Evolutionary conservation across 1,140 invertebrate genomes (phyloP).

Genomic region (Lordiphosa collinella): DNA sequence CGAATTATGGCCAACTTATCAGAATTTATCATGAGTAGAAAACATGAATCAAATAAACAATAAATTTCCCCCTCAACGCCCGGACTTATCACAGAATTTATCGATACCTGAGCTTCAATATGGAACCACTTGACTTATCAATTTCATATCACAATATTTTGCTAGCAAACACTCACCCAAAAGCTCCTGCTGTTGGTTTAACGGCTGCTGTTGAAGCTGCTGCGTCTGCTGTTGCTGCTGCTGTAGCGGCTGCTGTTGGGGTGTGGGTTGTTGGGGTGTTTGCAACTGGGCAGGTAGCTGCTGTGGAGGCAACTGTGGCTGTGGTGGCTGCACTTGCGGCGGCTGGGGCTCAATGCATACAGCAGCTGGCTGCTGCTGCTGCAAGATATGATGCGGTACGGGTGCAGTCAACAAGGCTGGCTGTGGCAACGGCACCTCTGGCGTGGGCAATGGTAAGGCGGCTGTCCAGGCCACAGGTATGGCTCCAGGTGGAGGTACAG

Average conservation of each 20-base stretch:
- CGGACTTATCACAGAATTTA: conserved; percentile 3
- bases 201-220: conserved; percentile 15
- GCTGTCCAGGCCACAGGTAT: conserved; percentile 54
- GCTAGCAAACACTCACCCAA: conserved; percentile 19
- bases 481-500: conserved; percentile 30
- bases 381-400: conserved; percentile 56
- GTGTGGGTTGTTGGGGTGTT: conserved; percentile 18
- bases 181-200: conserved; percentile 23
- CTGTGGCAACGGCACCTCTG: conserved; percentile 13
- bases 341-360: conserved; percentile 39
- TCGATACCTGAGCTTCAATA: conserved; percentile 4
- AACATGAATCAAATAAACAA: neutral
- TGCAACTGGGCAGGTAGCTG: conserved; percentile 8
- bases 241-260: conserved; percentile 14
- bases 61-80: neutral
- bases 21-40: neutral
- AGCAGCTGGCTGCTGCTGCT: conserved; percentile 11
- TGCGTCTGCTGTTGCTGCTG: conserved; percentile 2
- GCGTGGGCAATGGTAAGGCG: neutral
- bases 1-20: too few species aligned
- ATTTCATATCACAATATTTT: conserved; percentile 1
- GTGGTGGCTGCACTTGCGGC: neutral
- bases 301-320: neutral
- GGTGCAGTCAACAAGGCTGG: conserved; percentile 36
- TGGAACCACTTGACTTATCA: conserved; percentile 12